Evolutionary conservation across 2,113 vertebrate genomes (phyloP).

Genomic region (Silurus glanis): DNA sequence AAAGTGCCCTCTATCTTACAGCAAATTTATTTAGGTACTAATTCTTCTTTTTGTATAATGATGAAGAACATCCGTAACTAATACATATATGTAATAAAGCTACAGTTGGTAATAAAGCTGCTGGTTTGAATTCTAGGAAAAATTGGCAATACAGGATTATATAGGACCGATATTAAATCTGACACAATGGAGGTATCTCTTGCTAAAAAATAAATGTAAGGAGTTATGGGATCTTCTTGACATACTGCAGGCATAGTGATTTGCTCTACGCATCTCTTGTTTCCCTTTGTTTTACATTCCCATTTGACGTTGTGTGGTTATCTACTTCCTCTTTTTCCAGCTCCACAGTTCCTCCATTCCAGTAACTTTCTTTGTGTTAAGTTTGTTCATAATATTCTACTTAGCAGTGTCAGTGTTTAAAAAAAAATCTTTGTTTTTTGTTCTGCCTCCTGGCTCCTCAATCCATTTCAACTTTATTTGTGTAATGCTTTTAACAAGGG

Average conservation of each 20-base stretch:
- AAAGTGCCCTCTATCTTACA: background rate
- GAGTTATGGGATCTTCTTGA: background rate
- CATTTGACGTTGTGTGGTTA: background rate
- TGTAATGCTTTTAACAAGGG: no score
- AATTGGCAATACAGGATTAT: background rate
- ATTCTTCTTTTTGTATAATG: background rate
- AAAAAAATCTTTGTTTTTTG: no score
- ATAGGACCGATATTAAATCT: background rate
- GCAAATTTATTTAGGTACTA: background rate
- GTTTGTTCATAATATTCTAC: background rate
- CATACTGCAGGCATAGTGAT: background rate
- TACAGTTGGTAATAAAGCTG: background rate
- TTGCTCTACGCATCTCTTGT: background rate
- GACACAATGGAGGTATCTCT: background rate
- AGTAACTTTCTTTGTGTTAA: background rate
- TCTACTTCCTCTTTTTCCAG: conserved; percentile 8
- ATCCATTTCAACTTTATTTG: no score
- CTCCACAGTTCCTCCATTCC: background rate
- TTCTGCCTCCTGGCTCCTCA: no score
- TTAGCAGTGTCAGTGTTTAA: background rate
- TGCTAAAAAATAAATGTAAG: background rate
- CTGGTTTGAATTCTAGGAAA: background rate
- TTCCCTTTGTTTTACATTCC: background rate
- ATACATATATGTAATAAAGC: background rate
- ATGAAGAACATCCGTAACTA: background rate